Conservation (phyloP, 2,113 vertebrate genomes). For the Takifugu bimaculatus region DNA sequence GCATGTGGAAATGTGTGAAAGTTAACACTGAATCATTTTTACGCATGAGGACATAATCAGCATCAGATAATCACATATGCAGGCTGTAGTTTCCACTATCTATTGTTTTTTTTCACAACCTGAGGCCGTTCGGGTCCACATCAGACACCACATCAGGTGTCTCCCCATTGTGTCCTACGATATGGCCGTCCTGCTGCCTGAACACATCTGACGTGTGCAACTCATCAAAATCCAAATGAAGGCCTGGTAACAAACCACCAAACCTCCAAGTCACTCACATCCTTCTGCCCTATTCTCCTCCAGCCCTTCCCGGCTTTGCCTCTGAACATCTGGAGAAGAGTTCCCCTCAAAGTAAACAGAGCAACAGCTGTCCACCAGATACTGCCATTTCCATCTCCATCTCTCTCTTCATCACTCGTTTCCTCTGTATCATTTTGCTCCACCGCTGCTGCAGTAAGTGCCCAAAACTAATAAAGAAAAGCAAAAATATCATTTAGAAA, state of each 20-base stretch:
- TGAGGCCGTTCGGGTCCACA: background rate
- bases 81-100: background rate
- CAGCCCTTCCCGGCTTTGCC: constrained; percentile 41
- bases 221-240: constrained; percentile 53
- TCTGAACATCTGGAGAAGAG: constrained; percentile 74
- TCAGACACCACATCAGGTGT: background rate
- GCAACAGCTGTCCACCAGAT: constrained; percentile 65
- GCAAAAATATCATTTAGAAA: too few relatives aligned
- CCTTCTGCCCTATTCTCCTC: constrained; percentile 23
- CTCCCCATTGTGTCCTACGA: constrained; percentile 27
- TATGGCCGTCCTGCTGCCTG: constrained; percentile 19
- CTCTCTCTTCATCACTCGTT: constrained; percentile 43
- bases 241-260: constrained; percentile 50
- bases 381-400: constrained; percentile 19
- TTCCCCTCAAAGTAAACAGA: constrained; percentile 65
- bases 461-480: too few relatives aligned
- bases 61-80: constrained; percentile 5
- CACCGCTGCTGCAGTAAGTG: too few relatives aligned
- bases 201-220: constrained; percentile 14
- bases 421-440: constrained; percentile 5
- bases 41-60: background rate
- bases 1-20: constrained; percentile 22
- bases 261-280: constrained; percentile 29
- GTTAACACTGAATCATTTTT: constrained; percentile 12
- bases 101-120: background rate